Base-by-base conservation (phyloP, 2,888 invertebrate species). In the Drosophila mimetica region DNA sequence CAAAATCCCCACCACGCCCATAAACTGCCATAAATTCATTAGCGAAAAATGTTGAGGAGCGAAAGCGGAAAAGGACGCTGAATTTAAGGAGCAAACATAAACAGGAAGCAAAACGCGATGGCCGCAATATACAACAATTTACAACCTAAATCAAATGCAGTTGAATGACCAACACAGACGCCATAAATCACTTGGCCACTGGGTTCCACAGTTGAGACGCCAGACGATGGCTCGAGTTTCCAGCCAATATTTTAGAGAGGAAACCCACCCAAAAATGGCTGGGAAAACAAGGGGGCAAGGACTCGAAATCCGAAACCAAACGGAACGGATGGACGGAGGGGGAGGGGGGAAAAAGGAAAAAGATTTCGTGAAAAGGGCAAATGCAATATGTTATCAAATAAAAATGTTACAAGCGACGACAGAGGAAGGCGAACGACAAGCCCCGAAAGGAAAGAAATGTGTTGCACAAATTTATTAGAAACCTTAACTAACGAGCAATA, bases 71-170 rank as follows among this genome's bases (percentile, higher is more conserved):
- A 41, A 22, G 37, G 16, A 18, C 30, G 9, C 51, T 55, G 50
- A 48, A 46, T 57, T 44, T 47, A 64, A 46, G 54, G 61, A 48
- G 48, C 63, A 76, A 75, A 70, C 63, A 79, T 66, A 80, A 78
- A 85, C 86, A 81, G 81, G 80, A 81, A 81, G 71, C 87, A 71
- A 59, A 72, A 20, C 28, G 79, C 72, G 76, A 78, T 71, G 76
- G 79, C 79, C 79, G 84, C 79, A 85, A 86, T 86, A 86, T 86
- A 82, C 78, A 86, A 88, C 88, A 88, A 82, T 82, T 82, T 83
- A 86, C 86, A 88, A 84, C 84, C 87, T 87, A 88, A 85, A 85
- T 85, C 89, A 88, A 85, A 88, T 82, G 89, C 84, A 88, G 86
- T 88, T 85, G 85, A 88, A 88, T 79, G 85, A 88, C 85, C 89